Conservation (phyloP, 2,113 vertebrate genomes). For the Sisor rabdophorus region DNA sequence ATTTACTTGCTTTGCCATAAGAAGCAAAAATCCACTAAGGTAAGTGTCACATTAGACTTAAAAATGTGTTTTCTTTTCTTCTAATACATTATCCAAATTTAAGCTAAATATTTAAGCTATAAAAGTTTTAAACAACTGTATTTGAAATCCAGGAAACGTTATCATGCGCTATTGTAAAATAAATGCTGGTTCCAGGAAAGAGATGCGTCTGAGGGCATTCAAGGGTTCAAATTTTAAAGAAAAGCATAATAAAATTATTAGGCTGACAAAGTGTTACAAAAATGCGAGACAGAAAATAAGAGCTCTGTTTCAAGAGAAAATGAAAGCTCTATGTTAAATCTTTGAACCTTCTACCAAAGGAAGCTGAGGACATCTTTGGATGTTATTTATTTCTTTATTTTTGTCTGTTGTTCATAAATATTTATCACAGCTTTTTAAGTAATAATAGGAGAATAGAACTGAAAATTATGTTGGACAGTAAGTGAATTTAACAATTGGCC, state of each 20-base stretch:
- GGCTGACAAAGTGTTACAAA: constrained; percentile 7
- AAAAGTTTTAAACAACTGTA: not conserved
- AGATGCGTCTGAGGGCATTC: constrained; percentile 33
- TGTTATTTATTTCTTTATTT: constrained; percentile 13
- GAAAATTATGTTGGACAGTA: not conserved
- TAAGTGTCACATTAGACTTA: not conserved
- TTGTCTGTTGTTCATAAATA: not conserved
- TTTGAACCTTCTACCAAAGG: constrained; percentile 54
- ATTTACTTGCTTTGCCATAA: not conserved
- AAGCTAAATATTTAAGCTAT: not conserved
- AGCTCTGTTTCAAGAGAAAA: constrained; percentile 43
- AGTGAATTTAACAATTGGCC: not conserved
- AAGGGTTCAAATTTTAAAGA: constrained; percentile 18
- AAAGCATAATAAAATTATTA: constrained; percentile 41
- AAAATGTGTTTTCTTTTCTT: not conserved
- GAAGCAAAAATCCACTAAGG: not conserved
- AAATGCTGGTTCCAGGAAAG: not conserved
- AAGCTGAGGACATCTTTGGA: not conserved
- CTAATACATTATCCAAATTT: not conserved
- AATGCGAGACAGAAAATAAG: constrained; percentile 10
- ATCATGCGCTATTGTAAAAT: not conserved
- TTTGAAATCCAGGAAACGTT: not conserved
- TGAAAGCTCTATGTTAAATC: constrained; percentile 30
- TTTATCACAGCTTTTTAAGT: not conserved
- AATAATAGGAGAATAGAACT: not conserved